Evolutionary conservation across 1,140 invertebrate genomes (phyloP).

Genomic region (Caerostris extrusa): DNA sequence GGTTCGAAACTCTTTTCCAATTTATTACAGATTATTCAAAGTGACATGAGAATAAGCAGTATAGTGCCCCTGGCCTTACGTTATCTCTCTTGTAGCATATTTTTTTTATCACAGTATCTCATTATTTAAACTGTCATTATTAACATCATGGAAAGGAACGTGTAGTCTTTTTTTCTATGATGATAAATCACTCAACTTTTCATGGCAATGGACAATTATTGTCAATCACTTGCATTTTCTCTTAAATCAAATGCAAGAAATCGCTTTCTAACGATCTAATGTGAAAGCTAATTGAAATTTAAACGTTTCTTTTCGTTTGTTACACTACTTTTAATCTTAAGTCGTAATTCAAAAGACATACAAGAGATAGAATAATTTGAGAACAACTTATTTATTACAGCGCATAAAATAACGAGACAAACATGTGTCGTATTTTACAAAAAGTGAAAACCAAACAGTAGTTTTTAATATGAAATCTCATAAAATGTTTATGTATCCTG

Average conservation of each 20-base stretch:
- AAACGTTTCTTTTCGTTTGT: background rate
- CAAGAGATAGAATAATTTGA: no score
- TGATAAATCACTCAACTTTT: background rate
- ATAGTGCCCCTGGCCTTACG: background rate
- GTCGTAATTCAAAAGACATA: background rate
- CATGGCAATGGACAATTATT: background rate
- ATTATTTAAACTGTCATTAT: conserved; percentile 12
- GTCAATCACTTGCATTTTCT: background rate
- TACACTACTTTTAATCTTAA: background rate
- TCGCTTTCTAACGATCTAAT: background rate
- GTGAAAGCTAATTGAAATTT: conserved; percentile 17
- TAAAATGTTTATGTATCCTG: no score
- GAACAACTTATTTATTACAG: no score
- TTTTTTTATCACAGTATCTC: background rate
- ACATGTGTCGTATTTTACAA: no score
- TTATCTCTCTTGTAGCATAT: background rate
- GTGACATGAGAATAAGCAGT: background rate
- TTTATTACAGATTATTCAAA: background rate
- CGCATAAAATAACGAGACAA: no score
- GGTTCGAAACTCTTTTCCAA: background rate
- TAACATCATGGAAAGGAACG: background rate
- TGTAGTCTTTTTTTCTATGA: background rate
- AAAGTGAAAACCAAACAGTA: no score
- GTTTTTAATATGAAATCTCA: no score
- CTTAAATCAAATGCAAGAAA: conserved; percentile 7